phyloP scores from a whole-genome alignment of 1,140 invertebrate species.

The Cotesia chilonis region DNA sequence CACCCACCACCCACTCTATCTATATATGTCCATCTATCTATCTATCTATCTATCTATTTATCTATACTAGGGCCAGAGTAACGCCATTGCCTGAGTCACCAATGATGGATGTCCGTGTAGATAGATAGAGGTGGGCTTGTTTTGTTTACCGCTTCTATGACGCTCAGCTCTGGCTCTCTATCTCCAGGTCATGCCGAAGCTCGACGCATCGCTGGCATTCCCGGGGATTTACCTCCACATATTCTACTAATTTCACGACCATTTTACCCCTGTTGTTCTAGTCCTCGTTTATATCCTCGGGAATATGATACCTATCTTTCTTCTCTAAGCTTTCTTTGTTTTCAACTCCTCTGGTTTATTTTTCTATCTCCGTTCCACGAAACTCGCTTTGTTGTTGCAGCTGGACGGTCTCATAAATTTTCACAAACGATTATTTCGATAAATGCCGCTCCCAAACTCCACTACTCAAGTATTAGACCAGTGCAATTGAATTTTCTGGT shows the following conservation, averaged over 20 bases:
- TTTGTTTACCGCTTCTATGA: slow-evolving; percentile 21
- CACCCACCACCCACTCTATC: not conserved
- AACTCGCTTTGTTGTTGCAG: no score
- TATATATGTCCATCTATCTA: not conserved
- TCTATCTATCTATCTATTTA: slow-evolving; percentile 3
- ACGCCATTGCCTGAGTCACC: not conserved
- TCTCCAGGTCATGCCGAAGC: not conserved
- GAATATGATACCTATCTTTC: slow-evolving; percentile 26
- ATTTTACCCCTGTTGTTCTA: slow-evolving; percentile 12
- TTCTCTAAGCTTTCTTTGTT: slow-evolving; percentile 14
- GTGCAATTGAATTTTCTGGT: no score
- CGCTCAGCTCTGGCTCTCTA: not conserved
- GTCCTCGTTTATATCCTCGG: slow-evolving; percentile 9
- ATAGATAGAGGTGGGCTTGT: slow-evolving; percentile 11
- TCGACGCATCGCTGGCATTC: slow-evolving; percentile 6
- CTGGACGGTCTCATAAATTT: no score
- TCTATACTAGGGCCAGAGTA: not conserved
- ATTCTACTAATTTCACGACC: slow-evolving; percentile 2
- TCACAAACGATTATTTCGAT: no score
- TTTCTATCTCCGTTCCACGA: no score
- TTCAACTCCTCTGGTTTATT: no score
- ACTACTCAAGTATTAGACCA: no score
- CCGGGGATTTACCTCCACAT: not conserved
- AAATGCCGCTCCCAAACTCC: no score
- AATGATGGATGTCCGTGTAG: slow-evolving; percentile 12